Evolutionary conservation across 2,113 vertebrate species (phyloP), one percentile per base, ranked within the genome.

Genomic region (Lophius piscatorius): DNA sequence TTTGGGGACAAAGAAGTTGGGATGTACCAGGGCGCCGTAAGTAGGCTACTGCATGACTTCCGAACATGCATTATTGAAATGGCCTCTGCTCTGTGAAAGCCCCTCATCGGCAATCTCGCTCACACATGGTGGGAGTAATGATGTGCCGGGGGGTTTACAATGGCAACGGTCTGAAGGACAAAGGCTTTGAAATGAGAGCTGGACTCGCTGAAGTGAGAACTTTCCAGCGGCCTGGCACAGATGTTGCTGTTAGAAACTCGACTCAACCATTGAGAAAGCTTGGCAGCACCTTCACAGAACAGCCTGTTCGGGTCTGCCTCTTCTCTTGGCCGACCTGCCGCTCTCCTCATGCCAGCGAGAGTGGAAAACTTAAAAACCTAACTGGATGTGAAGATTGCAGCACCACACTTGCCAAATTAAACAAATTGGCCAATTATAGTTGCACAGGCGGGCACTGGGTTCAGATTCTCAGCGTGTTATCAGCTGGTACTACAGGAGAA

Each of bases 21-120:
- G 84, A 94, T 99, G 94, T 99, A 99, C 88, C 97, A 99, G 86
- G 97, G 97, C 70, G 94, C 97, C 36, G 97, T 99, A 92, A 97
- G 97, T 96, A 74, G 2, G 8, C 60, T 24, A 2, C 10, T 39
- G 3, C 3, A 11, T 28, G 20, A 38, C 31, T 14, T 5, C 20
- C 34, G 41, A n/a, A n/a, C n/a, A n/a, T n/a, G 48, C 16, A 17
- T 2, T 23, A 11, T 42, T 61, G 12, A 18, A 62, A 54, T 35
- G 9, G 2, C 18, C 44, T 61, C 38, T 48, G 54, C 24, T 31
- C 14, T 50, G 13, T 35, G 16, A 22, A 52, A 45, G 8, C 20
- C 6, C 47, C 24, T 20, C 28, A 40, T 12, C 2, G 11, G 13
- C 50, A 64, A 60, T 47, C 17, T 22, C 13, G 6, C 14, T 48